Percentiles rank a stretch among this genome's conserved stretches.
phyloP scores from a whole-genome alignment of 1,140 invertebrate genomes.

The Pseudobourletiella spinata region DNA sequence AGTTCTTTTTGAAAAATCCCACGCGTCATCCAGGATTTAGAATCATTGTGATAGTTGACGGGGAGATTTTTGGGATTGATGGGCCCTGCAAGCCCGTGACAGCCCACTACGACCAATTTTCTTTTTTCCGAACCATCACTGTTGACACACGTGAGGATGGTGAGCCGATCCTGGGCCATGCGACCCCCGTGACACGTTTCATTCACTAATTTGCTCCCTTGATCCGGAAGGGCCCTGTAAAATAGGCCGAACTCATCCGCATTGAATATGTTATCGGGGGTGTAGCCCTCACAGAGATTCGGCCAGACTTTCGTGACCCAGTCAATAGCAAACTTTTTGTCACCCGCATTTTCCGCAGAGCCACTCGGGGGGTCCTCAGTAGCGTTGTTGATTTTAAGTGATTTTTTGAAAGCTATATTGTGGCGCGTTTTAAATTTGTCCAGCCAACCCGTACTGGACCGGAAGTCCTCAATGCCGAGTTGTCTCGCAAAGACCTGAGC shows the following conservation, averaged over 20 bases:
- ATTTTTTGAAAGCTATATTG: constrained; percentile 19
- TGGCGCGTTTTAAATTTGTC: constrained; percentile 25
- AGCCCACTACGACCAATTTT: constrained; percentile 7
- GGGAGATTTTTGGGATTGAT: constrained; percentile 15
- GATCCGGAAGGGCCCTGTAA: constrained; percentile 14
- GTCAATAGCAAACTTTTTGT: constrained; percentile 17
- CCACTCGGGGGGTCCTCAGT: not conserved
- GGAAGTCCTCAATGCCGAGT: constrained; percentile 20
- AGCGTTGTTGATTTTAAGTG: not conserved
- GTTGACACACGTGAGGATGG: constrained; percentile 37
- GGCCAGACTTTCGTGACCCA: constrained; percentile 21
- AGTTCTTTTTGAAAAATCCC: constrained; percentile 10
- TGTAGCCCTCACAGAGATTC: constrained; percentile 10
- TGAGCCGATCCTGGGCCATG: constrained; percentile 37
- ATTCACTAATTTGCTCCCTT: not conserved
- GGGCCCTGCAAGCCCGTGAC: not conserved
- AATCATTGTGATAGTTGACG: constrained; percentile 12
- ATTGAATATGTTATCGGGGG: constrained; percentile 17
- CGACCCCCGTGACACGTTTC: constrained; percentile 34
- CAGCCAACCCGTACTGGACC: constrained; percentile 20
- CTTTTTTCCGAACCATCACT: constrained; percentile 38
- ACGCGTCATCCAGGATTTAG: constrained; percentile 16
- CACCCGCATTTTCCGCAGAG: not conserved
- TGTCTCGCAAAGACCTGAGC: constrained; percentile 15
- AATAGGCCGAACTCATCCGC: constrained; percentile 13